Evolutionary conservation across 2,888 invertebrate species (phyloP), one percentile per base, ranked within the genome.

Genomic region (Eledone cirrhosa): DNA sequence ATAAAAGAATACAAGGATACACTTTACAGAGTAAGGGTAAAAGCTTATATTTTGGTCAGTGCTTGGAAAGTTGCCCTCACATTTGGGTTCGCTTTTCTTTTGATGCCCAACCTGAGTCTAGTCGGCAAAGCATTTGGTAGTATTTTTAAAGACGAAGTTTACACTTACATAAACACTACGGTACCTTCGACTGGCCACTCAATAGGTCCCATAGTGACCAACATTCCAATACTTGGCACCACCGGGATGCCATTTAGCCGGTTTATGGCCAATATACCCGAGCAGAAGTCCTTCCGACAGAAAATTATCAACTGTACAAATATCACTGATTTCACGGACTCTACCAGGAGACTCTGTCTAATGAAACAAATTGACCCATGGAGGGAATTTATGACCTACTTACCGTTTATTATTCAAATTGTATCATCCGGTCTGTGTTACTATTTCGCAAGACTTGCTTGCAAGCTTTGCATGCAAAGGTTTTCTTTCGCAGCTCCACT

Each of bases 391-490:
- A 48, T 79, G 69, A 83, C 83, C 14, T 85, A 84, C 78, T 79
- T 85, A 78, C 83, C 84, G 2, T 77, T 82, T 0, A 76, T 91
- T 7, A 83, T 90, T 5, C 88, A 89, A 82, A 83, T 88, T 41
- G 81, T 86, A 14, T 87, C 90, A 4, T 88, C 90, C 1, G 86
- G 91, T n/a, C 78, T 91, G n/a, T 91, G 91, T 81, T 92, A 91
- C 83, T 90, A 91, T 79, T 89, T 90, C 78, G 90, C 88, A 33
- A 90, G 92, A 80, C 91, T 92, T 83, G 92, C 92, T 7, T 92
- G 92, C 84, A 91, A 91, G 83, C 88, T 91, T 48, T 88, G 88
- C 78, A 91, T 92, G 83, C 91, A 92, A 85, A 85, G 87, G 16
- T 87, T 91, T 79, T 89, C 91, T 78, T 92, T 90, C 83, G 87